Base-by-base conservation (phyloP, 2,888 invertebrate species). In the Acrobasis suavella region DNA sequence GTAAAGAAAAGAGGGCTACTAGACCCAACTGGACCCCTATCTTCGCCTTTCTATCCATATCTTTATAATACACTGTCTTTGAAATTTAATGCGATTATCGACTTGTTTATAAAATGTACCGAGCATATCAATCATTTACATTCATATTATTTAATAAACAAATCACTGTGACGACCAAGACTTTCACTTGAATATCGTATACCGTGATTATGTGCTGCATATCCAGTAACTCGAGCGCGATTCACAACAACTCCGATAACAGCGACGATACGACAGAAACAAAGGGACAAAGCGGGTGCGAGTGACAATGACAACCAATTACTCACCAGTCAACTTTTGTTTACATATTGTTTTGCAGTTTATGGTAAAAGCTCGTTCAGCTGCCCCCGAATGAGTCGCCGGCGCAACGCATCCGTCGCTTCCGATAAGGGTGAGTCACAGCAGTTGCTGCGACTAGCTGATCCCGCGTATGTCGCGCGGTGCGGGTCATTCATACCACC, bases 381-480 rank as follows among this genome's bases (percentile, higher is more conserved):
- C 87, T 87, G 83, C 78, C 75, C 68, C 70, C 69, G 76, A 77
- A 73, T 87, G 82, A 82, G 77, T 80, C 76, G 70, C 72, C 71
- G 62, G 74, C 73, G 71, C 77, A 72, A 77, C 74, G 81, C 90
- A 87, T 91, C 91, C 91, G 89, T 72, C 83, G 83, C 83, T 87
- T 86, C 86, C 87, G 90, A 91, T 91, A 91, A 86, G 73, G 79
- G 77, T 91, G 92, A 91, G 73, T 91, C 91, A 91, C 77, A 72
- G 67, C 63, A 61, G 68, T 63, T 62, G 69, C 65, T 65, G 65
- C 67, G 65, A 51, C 66, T 69, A 65, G 83, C 81, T 82, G 81
- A 83, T 80, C 81, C 72, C 69, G 68, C 74, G 75, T 66, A 70
- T 72, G 69, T 71, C 69, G 75, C 62, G 65, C 77, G 77, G 75